Percentiles rank a stretch among this genome's conserved stretches.
Evolutionary conservation across 2,888 invertebrate species (phyloP).

Genomic region (Agapostemon virescens): DNA sequence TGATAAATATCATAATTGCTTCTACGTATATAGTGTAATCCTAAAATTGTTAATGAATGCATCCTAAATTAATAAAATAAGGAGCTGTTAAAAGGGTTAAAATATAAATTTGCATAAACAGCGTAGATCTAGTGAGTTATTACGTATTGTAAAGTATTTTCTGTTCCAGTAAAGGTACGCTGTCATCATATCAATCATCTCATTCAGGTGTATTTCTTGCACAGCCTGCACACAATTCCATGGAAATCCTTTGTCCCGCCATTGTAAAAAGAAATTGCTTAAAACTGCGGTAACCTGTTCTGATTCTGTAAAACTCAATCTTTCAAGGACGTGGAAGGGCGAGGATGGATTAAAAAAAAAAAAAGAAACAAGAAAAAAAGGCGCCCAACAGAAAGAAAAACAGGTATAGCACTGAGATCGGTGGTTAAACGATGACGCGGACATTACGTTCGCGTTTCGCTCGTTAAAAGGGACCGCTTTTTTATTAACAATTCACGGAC

Average conservation of each 20-base stretch:
- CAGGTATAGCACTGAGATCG: background rate
- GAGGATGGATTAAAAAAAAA: background rate
- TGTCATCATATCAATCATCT: background rate
- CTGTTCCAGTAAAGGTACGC: no score
- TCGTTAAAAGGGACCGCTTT: conserved; percentile 25
- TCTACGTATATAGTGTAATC: no score
- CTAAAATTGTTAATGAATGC: no score
- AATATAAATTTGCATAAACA: no score
- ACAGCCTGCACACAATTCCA: background rate
- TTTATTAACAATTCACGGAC: conserved; percentile 58
- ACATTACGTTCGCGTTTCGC: conserved; percentile 15
- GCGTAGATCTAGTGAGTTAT: no score
- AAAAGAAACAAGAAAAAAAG: background rate
- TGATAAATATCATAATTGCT: no score
- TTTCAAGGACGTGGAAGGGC: conserved; percentile 4
- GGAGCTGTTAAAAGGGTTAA: no score
- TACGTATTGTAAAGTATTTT: background rate
- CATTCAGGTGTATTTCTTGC: background rate
- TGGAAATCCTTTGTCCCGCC: background rate
- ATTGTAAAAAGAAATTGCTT: background rate
- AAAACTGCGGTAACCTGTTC: background rate
- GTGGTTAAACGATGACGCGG: background rate
- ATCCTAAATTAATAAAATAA: no score
- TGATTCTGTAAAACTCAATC: background rate
- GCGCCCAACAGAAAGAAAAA: background rate